Conservation (phyloP, 2,888 invertebrate genomes). For the Sphecodes monilicornis region DNA sequence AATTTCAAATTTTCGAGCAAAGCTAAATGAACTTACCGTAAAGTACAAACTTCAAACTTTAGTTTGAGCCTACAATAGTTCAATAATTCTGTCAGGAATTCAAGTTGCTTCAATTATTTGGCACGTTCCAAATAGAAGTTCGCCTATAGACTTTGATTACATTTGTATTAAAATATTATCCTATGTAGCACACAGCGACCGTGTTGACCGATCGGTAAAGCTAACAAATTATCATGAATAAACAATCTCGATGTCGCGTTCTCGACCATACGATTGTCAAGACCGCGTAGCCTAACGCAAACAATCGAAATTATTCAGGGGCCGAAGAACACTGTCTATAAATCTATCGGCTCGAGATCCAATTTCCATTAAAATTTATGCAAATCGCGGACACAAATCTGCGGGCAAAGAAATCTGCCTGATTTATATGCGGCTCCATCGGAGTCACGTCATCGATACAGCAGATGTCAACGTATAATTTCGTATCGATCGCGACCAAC, state of each 20-base stretch:
- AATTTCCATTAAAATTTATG: slow-evolving; percentile 30
- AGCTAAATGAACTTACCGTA: no score
- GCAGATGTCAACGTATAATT: slow-evolving; percentile 21
- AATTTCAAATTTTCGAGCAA: no score
- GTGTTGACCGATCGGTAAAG: no score
- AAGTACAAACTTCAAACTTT: no score
- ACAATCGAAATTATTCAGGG: neutral
- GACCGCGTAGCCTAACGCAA: neutral
- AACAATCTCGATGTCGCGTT: neutral
- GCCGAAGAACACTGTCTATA: neutral
- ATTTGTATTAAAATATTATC: no score
- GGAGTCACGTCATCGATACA: slow-evolving; percentile 12
- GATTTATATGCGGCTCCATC: slow-evolving; percentile 17
- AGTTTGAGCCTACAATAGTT: no score
- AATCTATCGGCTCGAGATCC: slow-evolving; percentile 9
- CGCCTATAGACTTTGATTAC: no score
- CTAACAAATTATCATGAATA: neutral
- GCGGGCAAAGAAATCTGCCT: neutral
- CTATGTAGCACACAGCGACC: no score
- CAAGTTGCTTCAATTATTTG: no score
- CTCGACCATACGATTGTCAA: no score
- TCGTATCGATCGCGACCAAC: slow-evolving; percentile 9
- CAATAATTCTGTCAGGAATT: no score
- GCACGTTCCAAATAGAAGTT: no score
- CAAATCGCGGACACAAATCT: slow-evolving; percentile 18